These are phyloP conservation scores for Arvicanthis niloticus DNA, from an alignment of 2,113 vertebrate species.

Conservation along the genomic window DNA sequence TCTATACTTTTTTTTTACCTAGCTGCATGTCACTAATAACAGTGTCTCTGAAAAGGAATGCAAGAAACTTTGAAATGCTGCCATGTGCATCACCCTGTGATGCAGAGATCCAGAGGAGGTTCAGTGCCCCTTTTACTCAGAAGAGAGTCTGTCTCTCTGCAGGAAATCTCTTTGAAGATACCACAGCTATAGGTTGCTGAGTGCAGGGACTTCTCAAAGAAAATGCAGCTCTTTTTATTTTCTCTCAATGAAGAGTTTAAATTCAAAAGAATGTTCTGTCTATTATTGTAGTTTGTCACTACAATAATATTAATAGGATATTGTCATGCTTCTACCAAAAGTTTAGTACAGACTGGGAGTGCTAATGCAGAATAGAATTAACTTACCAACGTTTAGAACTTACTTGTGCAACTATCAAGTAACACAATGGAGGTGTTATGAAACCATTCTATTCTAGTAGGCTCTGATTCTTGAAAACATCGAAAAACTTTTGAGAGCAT, in stretches of 20 bases:
- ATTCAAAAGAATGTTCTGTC: constrained; percentile 51
- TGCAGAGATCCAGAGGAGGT: constrained; percentile 35
- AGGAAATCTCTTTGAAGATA: constrained; percentile 72
- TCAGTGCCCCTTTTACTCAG: constrained; percentile 49
- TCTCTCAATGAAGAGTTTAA: constrained; percentile 65
- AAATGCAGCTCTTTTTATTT: constrained; percentile 60
- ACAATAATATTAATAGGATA: constrained; percentile 57
- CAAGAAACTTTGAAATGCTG: constrained; percentile 65
- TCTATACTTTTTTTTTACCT: constrained; percentile 32
- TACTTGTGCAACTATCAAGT: constrained; percentile 33
- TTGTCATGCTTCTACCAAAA: not conserved
- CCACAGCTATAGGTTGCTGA: constrained; percentile 56
- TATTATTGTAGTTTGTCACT: constrained; percentile 17
- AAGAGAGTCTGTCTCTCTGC: constrained; percentile 65
- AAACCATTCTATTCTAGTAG: not conserved
- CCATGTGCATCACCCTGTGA: not conserved
- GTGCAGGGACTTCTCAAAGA: constrained; percentile 68
- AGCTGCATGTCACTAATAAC: constrained; percentile 48
- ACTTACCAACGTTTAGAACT: not conserved
- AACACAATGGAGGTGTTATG: not conserved
- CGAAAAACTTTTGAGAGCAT: constrained; percentile 4
- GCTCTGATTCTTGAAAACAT: not conserved
- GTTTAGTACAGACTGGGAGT: constrained; percentile 29
- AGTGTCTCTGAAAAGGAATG: not conserved
- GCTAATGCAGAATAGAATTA: constrained; percentile 52